Evolutionary conservation across 1,140 invertebrate genomes (phyloP).

Genomic region (Trichoplusia ni): DNA sequence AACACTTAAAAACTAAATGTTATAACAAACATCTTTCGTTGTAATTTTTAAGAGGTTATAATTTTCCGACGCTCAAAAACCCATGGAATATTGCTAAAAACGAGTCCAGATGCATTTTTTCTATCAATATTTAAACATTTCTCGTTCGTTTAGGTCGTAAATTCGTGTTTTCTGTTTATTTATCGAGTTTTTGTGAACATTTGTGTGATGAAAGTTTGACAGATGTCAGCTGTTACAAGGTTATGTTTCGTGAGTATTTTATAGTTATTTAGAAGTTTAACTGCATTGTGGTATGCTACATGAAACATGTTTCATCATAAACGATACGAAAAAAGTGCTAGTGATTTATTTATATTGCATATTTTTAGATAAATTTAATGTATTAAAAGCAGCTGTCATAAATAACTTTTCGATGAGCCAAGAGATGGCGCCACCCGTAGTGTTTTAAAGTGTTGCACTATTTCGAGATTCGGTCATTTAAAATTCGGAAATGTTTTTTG

Average conservation of each 20-base stretch:
- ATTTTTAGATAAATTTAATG: slow-evolving; percentile 5
- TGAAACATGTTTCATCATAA: slow-evolving; percentile 4
- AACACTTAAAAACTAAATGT: slow-evolving; percentile 21
- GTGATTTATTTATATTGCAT: neutral
- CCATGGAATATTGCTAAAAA: slow-evolving; percentile 73
- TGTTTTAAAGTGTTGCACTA: neutral
- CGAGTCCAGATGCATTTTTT: slow-evolving; percentile 47
- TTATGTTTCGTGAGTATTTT: slow-evolving; percentile 46
- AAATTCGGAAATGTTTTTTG: no score
- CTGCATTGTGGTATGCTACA: neutral
- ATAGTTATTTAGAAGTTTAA: slow-evolving; percentile 14
- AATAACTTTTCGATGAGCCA: neutral
- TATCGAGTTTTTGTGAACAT: slow-evolving; percentile 73
- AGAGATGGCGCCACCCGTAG: slow-evolving; percentile 33
- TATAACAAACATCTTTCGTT: no score
- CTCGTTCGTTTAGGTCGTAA: slow-evolving; percentile 34
- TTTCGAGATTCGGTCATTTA: no score
- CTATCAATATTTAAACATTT: slow-evolving; percentile 43
- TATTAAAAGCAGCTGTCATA: slow-evolving; percentile 31
- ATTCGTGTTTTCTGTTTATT: slow-evolving; percentile 51
- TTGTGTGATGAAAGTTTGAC: slow-evolving; percentile 78
- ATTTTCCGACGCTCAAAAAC: slow-evolving; percentile 34
- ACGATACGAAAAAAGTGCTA: neutral
- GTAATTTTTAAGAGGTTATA: slow-evolving; percentile 65
- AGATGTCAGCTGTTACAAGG: slow-evolving; percentile 66